These are phyloP conservation scores for Oeneis ivallda DNA, from an alignment of 2,888 invertebrate species.

Conservation along the genomic window DNA sequence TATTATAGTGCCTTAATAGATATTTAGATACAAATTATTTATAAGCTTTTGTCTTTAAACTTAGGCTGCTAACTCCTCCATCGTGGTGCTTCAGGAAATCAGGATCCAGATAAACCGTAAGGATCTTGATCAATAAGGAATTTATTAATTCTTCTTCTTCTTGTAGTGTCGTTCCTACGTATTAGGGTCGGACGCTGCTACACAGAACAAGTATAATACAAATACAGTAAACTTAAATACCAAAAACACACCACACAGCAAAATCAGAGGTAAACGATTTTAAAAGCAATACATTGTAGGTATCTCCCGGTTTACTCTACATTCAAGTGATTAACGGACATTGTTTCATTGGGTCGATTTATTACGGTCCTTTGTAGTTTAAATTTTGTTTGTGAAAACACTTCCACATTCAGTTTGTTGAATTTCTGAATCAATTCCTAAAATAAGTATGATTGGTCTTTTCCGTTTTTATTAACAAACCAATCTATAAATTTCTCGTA, in stretches of 20 bases:
- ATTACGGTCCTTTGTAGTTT: constrained; percentile 34
- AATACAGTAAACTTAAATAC: background rate
- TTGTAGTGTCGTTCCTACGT: too few species aligned
- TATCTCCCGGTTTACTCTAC: constrained; percentile 25
- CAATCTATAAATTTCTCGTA: background rate
- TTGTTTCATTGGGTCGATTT: constrained; percentile 31
- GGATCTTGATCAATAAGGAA: too few species aligned
- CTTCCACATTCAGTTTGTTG: constrained; percentile 5
- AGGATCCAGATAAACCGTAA: too few species aligned
- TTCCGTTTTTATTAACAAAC: background rate
- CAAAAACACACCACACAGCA: background rate
- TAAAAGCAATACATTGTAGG: constrained; percentile 25
- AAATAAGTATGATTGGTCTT: constrained; percentile 34
- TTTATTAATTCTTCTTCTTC: too few species aligned
- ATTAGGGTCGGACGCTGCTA: too few species aligned
- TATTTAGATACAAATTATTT: too few species aligned
- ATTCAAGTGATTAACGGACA: constrained; percentile 32
- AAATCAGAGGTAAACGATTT: constrained; percentile 19
- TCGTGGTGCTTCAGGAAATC: too few species aligned
- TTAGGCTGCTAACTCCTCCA: too few species aligned
- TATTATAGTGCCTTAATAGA: too few species aligned
- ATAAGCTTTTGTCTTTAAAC: too few species aligned
- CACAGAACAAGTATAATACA: background rate
- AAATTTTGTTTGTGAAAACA: constrained; percentile 34
- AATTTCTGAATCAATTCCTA: constrained; percentile 4